phyloP scores from a whole-genome alignment of 2,797 vertebrate species.

The Taeniopygia guttata region DNA sequence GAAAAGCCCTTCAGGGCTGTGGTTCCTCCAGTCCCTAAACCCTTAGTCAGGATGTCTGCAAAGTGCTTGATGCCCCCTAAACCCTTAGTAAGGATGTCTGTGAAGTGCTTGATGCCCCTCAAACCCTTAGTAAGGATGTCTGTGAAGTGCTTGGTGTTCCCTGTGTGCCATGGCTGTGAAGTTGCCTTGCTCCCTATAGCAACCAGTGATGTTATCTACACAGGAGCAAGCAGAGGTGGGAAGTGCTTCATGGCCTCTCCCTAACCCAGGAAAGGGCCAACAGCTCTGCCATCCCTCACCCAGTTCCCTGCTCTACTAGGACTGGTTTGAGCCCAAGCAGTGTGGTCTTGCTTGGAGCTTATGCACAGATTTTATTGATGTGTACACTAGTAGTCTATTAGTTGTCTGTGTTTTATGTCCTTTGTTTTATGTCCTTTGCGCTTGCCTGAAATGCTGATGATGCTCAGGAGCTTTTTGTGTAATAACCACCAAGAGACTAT shows the following conservation, averaged over 20 bases:
- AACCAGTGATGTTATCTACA: background rate
- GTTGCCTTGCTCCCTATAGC: background rate
- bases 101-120: background rate
- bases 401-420: background rate
- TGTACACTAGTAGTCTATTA: background rate
- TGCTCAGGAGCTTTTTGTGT: constrained; percentile 1
- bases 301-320: background rate
- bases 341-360: background rate
- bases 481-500: background rate
- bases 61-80: too few relatives aligned
- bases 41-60: too few relatives aligned
- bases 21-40: background rate
- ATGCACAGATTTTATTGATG: background rate
- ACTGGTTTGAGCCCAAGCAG: background rate
- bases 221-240: background rate
- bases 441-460: background rate
- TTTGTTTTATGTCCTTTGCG: background rate
- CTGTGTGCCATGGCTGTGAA: background rate
- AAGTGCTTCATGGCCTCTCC: background rate
- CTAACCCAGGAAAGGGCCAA: background rate
- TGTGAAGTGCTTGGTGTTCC: background rate
- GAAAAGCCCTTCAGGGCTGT: background rate
- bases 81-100: background rate
- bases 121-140: background rate
- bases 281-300: background rate